phyloP scores from a whole-genome alignment of 1,140 invertebrate species.

The Agrilus planipennis region DNA sequence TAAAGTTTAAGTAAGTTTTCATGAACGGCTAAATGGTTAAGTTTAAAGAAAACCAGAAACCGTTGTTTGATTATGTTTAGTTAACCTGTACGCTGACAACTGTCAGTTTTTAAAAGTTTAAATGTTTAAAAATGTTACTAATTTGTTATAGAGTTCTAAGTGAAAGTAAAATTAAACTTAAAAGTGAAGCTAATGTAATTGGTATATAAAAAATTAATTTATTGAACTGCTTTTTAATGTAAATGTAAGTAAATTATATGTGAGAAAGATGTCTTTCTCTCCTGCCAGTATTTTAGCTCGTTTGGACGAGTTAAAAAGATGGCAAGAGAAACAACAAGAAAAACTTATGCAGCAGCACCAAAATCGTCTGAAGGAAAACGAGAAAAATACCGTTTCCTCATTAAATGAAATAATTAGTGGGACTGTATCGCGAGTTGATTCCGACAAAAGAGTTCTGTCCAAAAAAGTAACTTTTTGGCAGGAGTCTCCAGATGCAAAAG shows the following conservation, averaged over 20 bases:
- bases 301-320: slow-evolving; percentile 15
- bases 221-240: too few species aligned
- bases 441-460: background rate
- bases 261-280: slow-evolving; percentile 4
- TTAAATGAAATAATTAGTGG: slow-evolving; percentile 15
- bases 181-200: too few species aligned
- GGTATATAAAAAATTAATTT: too few species aligned
- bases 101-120: too few species aligned
- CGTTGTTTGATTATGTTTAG: too few species aligned
- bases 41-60: too few species aligned
- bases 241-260: slow-evolving; percentile 2
- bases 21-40: too few species aligned
- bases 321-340: slow-evolving; percentile 14
- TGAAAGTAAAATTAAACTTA: too few species aligned
- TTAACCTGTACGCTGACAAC: too few species aligned
- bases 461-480: background rate
- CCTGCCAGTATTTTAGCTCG: slow-evolving; percentile 8
- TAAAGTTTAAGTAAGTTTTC: too few species aligned
- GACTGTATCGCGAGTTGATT: background rate
- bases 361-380: slow-evolving; percentile 8
- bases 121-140: too few species aligned
- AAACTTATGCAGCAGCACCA: slow-evolving; percentile 5
- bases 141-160: too few species aligned
- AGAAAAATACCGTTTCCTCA: slow-evolving; percentile 18
- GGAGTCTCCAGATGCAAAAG: background rate